phyloP scores from a whole-genome alignment of 2,113 vertebrate species.

The Anhinga anhinga region DNA sequence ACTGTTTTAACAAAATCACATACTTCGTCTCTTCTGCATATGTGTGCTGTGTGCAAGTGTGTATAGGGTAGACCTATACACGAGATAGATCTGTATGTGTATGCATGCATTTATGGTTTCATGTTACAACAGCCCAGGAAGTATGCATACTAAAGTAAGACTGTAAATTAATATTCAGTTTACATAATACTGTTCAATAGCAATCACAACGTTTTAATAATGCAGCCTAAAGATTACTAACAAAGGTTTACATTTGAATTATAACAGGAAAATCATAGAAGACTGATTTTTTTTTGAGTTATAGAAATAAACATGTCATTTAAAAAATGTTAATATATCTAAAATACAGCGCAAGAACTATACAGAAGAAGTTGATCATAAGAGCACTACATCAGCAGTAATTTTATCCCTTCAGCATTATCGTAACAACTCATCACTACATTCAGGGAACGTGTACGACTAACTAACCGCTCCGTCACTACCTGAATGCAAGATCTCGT shows the following conservation, averaged over 20 bases:
- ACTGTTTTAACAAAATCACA: background rate
- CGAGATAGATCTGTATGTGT: accelerated
- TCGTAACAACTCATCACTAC: background rate
- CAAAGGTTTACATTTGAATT: background rate
- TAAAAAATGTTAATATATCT: background rate
- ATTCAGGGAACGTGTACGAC: accelerated
- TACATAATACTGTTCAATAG: background rate
- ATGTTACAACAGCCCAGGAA: background rate
- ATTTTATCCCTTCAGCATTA: background rate
- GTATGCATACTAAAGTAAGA: background rate
- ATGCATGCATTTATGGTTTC: background rate
- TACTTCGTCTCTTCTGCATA: background rate
- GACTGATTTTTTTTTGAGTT: background rate
- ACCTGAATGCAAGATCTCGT: background rate
- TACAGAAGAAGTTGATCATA: background rate
- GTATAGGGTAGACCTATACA: background rate
- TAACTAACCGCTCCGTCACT: background rate
- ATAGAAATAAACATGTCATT: background rate
- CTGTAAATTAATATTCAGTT: background rate
- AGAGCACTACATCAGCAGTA: background rate
- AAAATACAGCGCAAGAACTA: background rate
- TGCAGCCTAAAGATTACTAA: background rate
- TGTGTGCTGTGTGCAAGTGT: no score
- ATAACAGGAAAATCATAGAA: background rate
- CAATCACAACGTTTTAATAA: background rate